Evolutionary conservation across 2,797 vertebrate species (phyloP).

Genomic region (Falco cherrug): DNA sequence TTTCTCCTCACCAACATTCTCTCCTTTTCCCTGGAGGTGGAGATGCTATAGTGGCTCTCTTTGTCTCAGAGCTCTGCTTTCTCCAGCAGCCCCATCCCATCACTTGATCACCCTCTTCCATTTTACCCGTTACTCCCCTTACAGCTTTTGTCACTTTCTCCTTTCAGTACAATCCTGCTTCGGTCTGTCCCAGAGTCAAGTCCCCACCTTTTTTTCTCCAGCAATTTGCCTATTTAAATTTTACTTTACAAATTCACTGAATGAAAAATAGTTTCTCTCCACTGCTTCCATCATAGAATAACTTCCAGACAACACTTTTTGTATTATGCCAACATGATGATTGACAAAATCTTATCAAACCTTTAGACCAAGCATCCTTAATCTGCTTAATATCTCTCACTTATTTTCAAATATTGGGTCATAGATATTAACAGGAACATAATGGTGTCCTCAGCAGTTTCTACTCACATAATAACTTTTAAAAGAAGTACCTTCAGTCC

Average conservation of each 20-base stretch:
- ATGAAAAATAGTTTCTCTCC: background rate
- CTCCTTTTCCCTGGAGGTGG: background rate
- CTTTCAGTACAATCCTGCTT: background rate
- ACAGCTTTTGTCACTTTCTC: background rate
- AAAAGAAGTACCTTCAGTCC: background rate
- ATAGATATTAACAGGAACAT: background rate
- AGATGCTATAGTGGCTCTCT: background rate
- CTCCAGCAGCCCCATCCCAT: background rate
- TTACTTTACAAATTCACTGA: background rate
- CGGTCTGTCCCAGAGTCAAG: background rate
- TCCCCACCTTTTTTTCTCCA: background rate
- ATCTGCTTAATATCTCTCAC: background rate
- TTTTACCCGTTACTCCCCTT: background rate
- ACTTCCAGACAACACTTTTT: background rate
- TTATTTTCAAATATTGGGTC: background rate
- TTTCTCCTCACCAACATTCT: background rate
- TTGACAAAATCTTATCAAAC: background rate
- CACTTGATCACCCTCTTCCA: background rate
- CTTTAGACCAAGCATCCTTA: background rate
- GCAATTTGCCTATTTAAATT: background rate
- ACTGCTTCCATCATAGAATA: background rate
- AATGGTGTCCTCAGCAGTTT: background rate
- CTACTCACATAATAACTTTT: background rate
- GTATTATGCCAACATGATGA: background rate
- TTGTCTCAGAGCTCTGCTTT: background rate